Conservation (phyloP, 64 coral and sea anemone genomes). For the Exaiptasia diaphana region DNA sequence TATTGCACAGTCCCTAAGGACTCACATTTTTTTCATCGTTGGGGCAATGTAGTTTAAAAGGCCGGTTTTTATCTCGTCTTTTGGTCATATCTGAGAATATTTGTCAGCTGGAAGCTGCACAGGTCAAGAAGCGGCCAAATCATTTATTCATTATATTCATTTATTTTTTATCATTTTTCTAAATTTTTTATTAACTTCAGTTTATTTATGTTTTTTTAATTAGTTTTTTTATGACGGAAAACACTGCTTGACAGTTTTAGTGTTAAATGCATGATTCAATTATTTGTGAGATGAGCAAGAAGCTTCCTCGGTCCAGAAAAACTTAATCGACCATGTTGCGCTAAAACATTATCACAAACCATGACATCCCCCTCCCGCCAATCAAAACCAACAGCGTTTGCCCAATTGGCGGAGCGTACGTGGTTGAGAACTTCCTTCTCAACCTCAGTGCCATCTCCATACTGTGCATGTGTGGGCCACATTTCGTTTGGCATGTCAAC, state of each 20-base stretch:
- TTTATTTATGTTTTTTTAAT: background rate
- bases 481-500: slow-evolving; percentile 45
- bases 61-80: too few relatives aligned
- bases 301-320: slow-evolving; percentile 62
- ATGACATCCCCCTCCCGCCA: slow-evolving; percentile 83
- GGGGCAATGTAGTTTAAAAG: too few relatives aligned
- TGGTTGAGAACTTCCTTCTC: slow-evolving; percentile 71
- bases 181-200: too few relatives aligned
- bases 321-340: slow-evolving; percentile 62
- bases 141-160: background rate
- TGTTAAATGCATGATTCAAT: too few relatives aligned
- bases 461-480: slow-evolving; percentile 66
- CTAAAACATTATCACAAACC: slow-evolving; percentile 61
- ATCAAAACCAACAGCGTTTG: slow-evolving; percentile 81
- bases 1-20: too few relatives aligned
- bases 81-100: too few relatives aligned
- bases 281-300: slow-evolving; percentile 50
- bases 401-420: slow-evolving; percentile 67
- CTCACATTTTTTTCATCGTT: too few relatives aligned
- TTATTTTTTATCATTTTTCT: background rate
- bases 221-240: too few relatives aligned
- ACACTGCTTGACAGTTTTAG: too few relatives aligned
- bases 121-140: too few relatives aligned
- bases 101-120: too few relatives aligned
- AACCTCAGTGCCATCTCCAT: slow-evolving; percentile 80